A percentile compares a stretch with the other conserved stretches of the same genome.
Conservation (phyloP, 2,888 invertebrate genomes). For the Cephus pygmeus region DNA sequence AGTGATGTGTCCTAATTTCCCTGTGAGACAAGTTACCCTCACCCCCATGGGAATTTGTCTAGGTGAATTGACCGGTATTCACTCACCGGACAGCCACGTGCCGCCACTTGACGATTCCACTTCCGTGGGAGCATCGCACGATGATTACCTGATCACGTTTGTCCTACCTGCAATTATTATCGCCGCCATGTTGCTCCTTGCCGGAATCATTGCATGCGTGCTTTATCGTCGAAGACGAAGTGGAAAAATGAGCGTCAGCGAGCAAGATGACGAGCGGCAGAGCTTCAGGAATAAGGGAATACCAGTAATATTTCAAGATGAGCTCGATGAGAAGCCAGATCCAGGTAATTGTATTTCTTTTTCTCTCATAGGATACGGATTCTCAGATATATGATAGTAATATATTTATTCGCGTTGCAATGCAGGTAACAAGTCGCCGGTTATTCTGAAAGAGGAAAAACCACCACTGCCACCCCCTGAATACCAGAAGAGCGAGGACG, state of each 20-base stretch:
- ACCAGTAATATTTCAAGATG: slow-evolving; percentile 97
- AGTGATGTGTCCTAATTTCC: slow-evolving; percentile 78
- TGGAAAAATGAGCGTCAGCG: slow-evolving; percentile 85
- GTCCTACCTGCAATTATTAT: slow-evolving; percentile 91
- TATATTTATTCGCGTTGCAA: neutral
- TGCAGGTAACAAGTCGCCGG: slow-evolving; percentile 84
- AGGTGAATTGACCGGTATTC: slow-evolving; percentile 65
- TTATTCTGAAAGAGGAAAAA: slow-evolving; percentile 94
- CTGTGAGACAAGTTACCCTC: slow-evolving; percentile 70
- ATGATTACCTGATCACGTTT: slow-evolving; percentile 82
- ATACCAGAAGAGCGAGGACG: slow-evolving; percentile 71
- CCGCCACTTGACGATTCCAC: slow-evolving; percentile 61
- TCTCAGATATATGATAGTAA: neutral
- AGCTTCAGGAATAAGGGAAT: slow-evolving; percentile 86
- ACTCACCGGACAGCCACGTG: slow-evolving; percentile 53
- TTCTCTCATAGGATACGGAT: neutral
- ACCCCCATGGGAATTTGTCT: slow-evolving; percentile 69
- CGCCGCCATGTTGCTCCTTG: slow-evolving; percentile 86
- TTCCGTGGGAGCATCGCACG: slow-evolving; percentile 66
- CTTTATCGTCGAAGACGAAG: slow-evolving; percentile 86
- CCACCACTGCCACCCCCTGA: slow-evolving; percentile 90
- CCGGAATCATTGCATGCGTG: slow-evolving; percentile 88
- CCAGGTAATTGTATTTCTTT: slow-evolving; percentile 66
- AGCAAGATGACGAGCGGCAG: slow-evolving; percentile 84
- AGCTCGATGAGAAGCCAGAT: slow-evolving; percentile 92